Conservation (phyloP, 2,888 invertebrate genomes). For the Drosophila falleni region DNA sequence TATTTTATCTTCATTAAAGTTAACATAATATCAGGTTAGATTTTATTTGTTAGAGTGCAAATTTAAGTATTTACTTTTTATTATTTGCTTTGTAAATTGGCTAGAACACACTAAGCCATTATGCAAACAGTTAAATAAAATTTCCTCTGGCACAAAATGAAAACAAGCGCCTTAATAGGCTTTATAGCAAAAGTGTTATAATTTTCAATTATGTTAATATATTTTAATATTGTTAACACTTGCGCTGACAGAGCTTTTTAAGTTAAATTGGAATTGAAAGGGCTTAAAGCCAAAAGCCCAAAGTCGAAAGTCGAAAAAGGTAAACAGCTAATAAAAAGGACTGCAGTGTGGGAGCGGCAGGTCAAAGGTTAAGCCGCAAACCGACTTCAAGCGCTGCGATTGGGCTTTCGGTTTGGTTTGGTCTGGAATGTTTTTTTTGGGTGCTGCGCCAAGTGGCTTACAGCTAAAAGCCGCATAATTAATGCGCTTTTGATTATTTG, state of each 20-base stretch:
- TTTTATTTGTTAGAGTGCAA: neutral
- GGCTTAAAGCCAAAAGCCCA: slow-evolving; percentile 9
- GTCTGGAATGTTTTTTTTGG: slow-evolving; percentile 15
- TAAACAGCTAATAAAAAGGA: slow-evolving; percentile 16
- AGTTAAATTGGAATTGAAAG: slow-evolving; percentile 37
- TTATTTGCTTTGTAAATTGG: neutral
- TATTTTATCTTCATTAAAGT: neutral
- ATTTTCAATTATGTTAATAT: slow-evolving; percentile 50
- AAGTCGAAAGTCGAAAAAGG: slow-evolving; percentile 15
- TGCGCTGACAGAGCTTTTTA: slow-evolving; percentile 23
- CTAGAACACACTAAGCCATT: neutral
- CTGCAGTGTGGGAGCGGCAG: slow-evolving; percentile 3
- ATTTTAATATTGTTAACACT: slow-evolving; percentile 59
- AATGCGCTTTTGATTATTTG: slow-evolving; percentile 63
- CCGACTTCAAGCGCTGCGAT: slow-evolving; percentile 40
- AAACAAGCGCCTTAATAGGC: neutral
- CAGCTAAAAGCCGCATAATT: slow-evolving; percentile 63
- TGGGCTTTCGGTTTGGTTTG: slow-evolving; percentile 31
- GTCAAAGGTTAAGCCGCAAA: slow-evolving; percentile 33
- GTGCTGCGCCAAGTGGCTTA: slow-evolving; percentile 31
- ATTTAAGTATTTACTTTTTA: neutral
- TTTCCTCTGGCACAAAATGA: neutral
- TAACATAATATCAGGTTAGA: neutral
- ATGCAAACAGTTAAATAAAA: slow-evolving; percentile 1
- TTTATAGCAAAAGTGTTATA: slow-evolving; percentile 31